A percentile compares a stretch with the other conserved stretches of the same genome.
Conservation (phyloP, 1,140 invertebrate species). For the Lycorma delicatula region DNA sequence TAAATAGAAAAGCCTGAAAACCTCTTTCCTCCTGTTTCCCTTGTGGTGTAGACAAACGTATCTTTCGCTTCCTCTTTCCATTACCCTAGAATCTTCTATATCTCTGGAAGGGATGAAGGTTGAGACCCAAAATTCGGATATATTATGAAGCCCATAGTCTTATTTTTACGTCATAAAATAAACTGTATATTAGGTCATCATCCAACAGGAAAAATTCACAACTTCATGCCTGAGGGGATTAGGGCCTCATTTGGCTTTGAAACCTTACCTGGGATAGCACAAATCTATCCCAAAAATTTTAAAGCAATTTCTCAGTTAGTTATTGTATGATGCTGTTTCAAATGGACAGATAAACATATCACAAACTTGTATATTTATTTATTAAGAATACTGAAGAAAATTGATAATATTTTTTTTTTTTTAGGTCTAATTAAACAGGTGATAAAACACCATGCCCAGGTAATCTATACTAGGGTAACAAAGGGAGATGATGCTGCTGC, state of each 20-base stretch:
- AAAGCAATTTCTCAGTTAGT: not conserved
- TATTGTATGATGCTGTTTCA: not conserved
- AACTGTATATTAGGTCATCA: too few species aligned
- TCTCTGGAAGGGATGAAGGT: too few species aligned
- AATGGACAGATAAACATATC: not conserved
- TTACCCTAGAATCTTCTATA: too few species aligned
- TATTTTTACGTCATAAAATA: too few species aligned
- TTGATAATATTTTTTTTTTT: slow-evolving; percentile 37
- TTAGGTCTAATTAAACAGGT: slow-evolving; percentile 91
- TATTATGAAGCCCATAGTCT: too few species aligned
- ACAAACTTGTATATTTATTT: slow-evolving; percentile 12
- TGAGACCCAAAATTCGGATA: too few species aligned
- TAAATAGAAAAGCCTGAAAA: too few species aligned
- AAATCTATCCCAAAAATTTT: not conserved
- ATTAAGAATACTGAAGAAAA: not conserved
- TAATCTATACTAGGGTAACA: slow-evolving; percentile 95
- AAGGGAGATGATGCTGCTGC: slow-evolving; percentile 88
- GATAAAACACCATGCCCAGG: slow-evolving; percentile 92
- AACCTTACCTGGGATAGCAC: not conserved
- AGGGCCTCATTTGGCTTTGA: not conserved
- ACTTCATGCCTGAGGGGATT: too few species aligned
- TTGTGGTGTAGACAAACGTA: too few species aligned
- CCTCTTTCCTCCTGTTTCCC: too few species aligned
- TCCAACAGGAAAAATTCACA: too few species aligned
- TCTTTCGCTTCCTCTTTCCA: too few species aligned